Percentiles rank a stretch among this genome's conserved stretches.
phyloP scores from a whole-genome alignment of 2,797 vertebrate genomes.

The Acipenser ruthenus region DNA sequence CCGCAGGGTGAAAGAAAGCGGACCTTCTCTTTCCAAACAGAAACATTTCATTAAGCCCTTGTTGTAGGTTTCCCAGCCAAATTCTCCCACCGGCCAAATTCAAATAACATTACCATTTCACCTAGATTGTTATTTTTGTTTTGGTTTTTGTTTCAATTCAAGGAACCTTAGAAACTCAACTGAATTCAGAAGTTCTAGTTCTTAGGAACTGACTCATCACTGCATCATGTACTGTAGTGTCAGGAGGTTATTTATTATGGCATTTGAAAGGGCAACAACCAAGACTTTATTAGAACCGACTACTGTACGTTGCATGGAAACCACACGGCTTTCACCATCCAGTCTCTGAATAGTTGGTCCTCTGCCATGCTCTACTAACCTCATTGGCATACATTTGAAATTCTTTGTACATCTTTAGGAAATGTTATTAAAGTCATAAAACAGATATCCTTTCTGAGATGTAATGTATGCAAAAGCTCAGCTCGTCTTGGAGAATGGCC shows the following conservation, averaged over 20 bases:
- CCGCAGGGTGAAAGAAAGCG: conserved; percentile 28
- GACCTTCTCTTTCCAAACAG: conserved; percentile 27
- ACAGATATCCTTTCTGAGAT: conserved; percentile 23
- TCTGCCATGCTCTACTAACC: conserved; percentile 18
- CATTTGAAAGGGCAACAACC: no score
- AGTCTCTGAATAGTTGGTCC: conserved; percentile 10
- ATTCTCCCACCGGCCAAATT: conserved; percentile 34
- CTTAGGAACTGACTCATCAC: no score
- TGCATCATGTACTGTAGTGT: no score
- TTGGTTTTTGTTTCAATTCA: no score
- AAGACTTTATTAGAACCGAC: no score
- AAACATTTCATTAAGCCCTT: conserved; percentile 27
- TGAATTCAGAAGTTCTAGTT: no score
- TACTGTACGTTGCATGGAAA: not conserved
- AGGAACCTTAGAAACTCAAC: no score
- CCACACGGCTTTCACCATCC: not conserved
- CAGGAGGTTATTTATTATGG: no score
- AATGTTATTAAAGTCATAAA: conserved; percentile 26
- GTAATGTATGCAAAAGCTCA: conserved; percentile 20
- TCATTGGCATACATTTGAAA: conserved; percentile 24
- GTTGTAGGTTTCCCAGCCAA: conserved; percentile 18
- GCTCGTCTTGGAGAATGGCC: no score
- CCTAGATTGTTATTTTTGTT: no score
- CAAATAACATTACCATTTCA: conserved; percentile 14
- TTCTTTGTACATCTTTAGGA: conserved; percentile 25